These are phyloP conservation scores for Leucophora obtusa DNA, from an alignment of 2,888 invertebrate species.

Conservation along the genomic window DNA sequence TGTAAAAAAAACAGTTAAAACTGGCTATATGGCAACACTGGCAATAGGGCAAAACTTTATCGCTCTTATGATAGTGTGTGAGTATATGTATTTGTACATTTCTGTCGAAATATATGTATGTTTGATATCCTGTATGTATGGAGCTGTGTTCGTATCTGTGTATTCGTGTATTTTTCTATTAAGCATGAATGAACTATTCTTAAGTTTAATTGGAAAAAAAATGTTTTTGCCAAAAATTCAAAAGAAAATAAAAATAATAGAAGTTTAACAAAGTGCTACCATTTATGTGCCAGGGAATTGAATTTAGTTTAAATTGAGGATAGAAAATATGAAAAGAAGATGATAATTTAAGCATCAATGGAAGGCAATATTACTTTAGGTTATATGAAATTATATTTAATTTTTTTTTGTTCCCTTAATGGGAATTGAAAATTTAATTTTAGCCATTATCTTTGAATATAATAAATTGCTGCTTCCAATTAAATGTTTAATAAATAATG, in stretches of 20 bases:
- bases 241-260: background rate
- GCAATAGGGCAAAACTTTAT: conserved; percentile 45
- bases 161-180: conserved; percentile 11
- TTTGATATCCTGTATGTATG: background rate
- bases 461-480: background rate
- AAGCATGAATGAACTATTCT: conserved; percentile 60
- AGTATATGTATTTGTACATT: background rate
- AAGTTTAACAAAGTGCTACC: background rate
- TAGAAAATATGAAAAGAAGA: conserved; percentile 23
- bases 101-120: background rate
- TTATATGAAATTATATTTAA: background rate
- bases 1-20: too few species aligned
- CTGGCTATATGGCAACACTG: too few species aligned
- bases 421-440: conserved; percentile 5
- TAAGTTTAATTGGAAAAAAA: conserved; percentile 57
- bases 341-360: conserved; percentile 45
- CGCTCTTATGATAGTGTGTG: conserved; percentile 8
- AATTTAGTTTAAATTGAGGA: background rate
- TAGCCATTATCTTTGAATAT: background rate
- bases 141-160: background rate
- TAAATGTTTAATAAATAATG: background rate
- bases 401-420: background rate
- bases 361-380: background rate
- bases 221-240: background rate
- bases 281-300: background rate